Percentiles rank a stretch among this genome's conserved stretches.
Conservation (phyloP, 2,888 invertebrate genomes). For the Protophormia terraenovae region DNA sequence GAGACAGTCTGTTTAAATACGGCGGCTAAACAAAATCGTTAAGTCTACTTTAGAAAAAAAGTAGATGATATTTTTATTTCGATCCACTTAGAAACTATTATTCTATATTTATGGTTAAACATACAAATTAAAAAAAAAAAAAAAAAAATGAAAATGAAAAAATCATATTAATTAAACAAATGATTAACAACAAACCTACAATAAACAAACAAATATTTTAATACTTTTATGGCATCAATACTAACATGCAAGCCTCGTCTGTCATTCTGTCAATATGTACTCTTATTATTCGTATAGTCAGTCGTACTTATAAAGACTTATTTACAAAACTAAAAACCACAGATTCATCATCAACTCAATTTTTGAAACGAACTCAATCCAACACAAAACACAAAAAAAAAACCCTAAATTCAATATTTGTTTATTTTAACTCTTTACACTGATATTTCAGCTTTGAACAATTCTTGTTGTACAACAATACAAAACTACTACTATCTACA, state of each 20-base stretch:
- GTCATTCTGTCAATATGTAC: conserved; percentile 9
- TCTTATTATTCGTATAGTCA: background rate
- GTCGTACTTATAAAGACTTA: background rate
- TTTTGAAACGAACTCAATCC: conserved; percentile 25
- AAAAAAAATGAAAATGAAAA: background rate
- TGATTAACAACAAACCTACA: conserved; percentile 37
- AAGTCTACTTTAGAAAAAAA: background rate
- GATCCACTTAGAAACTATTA: conserved; percentile 10
- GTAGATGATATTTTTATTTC: background rate
- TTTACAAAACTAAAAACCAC: conserved; percentile 47
- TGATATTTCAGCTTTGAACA: conserved; percentile 68
- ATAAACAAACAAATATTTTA: conserved; percentile 50
- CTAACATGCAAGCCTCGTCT: too few relatives aligned
- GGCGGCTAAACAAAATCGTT: background rate
- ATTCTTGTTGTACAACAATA: conserved; percentile 22
- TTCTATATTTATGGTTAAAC: conserved; percentile 15
- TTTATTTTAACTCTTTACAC: conserved; percentile 72
- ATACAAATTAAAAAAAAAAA: background rate
- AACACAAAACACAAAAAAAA: conserved; percentile 7
- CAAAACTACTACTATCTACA: conserved; percentile 10
- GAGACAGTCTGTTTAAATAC: background rate
- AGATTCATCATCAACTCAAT: conserved; percentile 39
- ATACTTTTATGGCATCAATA: conserved; percentile 56
- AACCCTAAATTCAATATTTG: conserved; percentile 70
- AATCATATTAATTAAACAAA: conserved; percentile 56